Base-by-base conservation (phyloP, 2,888 invertebrate species). In the Drosophila monieri region DNA sequence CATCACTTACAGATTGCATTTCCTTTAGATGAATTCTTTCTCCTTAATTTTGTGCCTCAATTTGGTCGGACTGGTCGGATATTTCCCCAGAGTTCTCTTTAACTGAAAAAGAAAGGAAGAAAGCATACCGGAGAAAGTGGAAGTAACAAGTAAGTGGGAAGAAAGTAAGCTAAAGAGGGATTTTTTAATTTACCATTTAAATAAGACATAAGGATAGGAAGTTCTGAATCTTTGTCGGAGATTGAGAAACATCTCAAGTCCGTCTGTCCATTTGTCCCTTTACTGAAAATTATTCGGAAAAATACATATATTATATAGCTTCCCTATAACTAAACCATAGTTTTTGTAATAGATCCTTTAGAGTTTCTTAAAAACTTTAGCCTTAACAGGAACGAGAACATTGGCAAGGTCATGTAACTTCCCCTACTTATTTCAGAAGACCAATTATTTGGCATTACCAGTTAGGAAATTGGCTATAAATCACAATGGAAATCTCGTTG, bases 1-100 rank as follows among this genome's bases (percentile, higher is more conserved):
- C 73, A 71, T 71, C 58, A 46, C 46, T 61, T 71, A 62, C 71
- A 64, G 56, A 57, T 57, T 65, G 60, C 58, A 74, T 39, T 67
- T 60, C 49, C 44, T 44, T 49, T 39, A 46, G 44, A 64, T 53
- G 54, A 66, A 53, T 64, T 64, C 64, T 53, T 64, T 65, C 64
- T 64, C 53, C 64, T 65, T 64, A 64, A 56, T 66, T 66, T 57
- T 10, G 25, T 8, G 44, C 5, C 48, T 41, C 41, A n/a, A 48
- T 32, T 60, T 30, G 9, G 2, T 8, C 12, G 0, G 8, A 3
- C 27, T n/a, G n/a, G n/a, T n/a, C n/a, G n/a, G 10, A 27, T 30
- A 35, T 60, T 61, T 48, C 18, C 39, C 43, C 14, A 8, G 62
- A 51, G 52, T 27, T 48, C 30, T 12, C 10, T 12, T 43, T 10